Evolutionary conservation across 2,888 invertebrate species (phyloP), one percentile per base, ranked within the genome.

Genomic region (Caenorhabditis sp.): DNA sequence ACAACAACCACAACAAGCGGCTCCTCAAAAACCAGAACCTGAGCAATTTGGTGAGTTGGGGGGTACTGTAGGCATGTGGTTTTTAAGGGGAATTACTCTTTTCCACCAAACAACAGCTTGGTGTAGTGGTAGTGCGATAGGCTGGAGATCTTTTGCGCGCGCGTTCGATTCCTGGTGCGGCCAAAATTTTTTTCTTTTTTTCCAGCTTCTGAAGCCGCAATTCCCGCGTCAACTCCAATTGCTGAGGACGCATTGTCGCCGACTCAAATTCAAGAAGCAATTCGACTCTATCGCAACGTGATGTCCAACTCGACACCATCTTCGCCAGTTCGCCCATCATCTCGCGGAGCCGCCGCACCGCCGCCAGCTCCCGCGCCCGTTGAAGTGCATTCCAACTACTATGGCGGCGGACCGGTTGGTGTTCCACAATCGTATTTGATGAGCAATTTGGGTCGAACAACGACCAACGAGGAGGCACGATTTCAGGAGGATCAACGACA

Each of bases 361-460:
- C 5, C 31, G 4, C 10, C 31, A 31, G 31, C 10, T 31, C 31
- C 10, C 4, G 31, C 31, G n/a, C 68, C 61, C n/a, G n/a, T n/a
- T 36, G 57, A 49, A 12, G 66, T 71, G 10, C 66, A 67, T 53
- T 72, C 72, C 50, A 68, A 72, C 55, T 72, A 72, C 12, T 72
- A 68, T 54, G 71, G 71, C 6, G 72, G 72, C 19, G 72, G 72
- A 54, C 68, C 72, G 43, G 61, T 64, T 26, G 72, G 67, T 23
- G 64, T 72, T 58, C 72, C 72, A n/a, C 67, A 65, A 50, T 72
- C 72, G n/a, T 72, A 72, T 49, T 24, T 67, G 24, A 37, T 72
- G 31, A 31, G 31, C 61, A 67, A 72, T 58, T 72, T 24, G 17
- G 36, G 27, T 27, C 26, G n/a, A 36, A 17, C 17, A 36, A 4